Conservation (phyloP, 1,140 invertebrate genomes). For the Atta colombica region DNA sequence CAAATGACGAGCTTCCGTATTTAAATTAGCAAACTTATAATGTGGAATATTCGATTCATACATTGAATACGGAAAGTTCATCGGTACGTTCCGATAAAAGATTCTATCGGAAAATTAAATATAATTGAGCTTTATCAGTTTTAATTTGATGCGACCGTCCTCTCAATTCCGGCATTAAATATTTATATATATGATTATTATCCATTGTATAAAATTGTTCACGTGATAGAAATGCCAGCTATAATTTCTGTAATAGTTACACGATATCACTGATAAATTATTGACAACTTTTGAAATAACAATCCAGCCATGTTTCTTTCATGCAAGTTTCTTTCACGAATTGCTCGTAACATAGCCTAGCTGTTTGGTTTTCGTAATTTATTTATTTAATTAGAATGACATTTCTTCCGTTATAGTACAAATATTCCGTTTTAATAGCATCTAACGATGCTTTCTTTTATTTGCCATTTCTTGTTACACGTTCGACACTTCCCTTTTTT, state of each 20-base stretch:
- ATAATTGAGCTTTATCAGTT: constrained; percentile 13
- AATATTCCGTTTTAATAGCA: constrained; percentile 35
- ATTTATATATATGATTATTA: background rate
- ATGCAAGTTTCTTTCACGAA: background rate
- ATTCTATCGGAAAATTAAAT: constrained; percentile 4
- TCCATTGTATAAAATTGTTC: background rate
- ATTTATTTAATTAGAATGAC: constrained; percentile 51
- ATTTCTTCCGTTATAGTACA: background rate
- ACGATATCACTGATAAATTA: background rate
- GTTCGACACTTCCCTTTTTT: background rate
- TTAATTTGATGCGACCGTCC: background rate
- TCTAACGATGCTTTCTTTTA: constrained; percentile 24
- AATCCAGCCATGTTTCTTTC: background rate
- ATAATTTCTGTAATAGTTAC: constrained; percentile 18
- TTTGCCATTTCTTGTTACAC: constrained; percentile 32
- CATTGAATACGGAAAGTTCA: background rate
- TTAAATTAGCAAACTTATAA: background rate
- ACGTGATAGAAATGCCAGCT: background rate
- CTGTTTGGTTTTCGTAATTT: constrained; percentile 23
- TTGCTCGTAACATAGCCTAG: background rate
- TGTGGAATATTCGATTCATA: background rate
- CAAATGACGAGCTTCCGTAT: background rate
- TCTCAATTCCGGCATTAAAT: background rate
- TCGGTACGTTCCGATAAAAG: background rate
- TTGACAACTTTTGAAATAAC: background rate